Conservation (phyloP, 2,797 vertebrate genomes). For the Capromys pilorides region DNA sequence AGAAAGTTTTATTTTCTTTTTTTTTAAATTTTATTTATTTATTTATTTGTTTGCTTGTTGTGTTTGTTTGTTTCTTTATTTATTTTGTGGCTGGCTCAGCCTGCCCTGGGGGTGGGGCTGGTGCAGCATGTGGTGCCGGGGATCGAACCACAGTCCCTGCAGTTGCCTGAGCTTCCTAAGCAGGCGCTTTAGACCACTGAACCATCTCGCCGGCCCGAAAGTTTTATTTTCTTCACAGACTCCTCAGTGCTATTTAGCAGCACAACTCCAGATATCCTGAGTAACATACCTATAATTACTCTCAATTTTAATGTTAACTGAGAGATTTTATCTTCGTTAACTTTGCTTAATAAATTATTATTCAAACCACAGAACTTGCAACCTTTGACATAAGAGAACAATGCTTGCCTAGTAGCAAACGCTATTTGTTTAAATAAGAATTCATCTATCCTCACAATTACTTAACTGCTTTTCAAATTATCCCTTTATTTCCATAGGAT, state of each 20-base stretch:
- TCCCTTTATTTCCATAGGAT: neutral
- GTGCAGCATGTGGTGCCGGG: too few species aligned
- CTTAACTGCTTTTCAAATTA: neutral
- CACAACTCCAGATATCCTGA: neutral
- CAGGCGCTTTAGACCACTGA: too few species aligned
- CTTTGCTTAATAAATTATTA: neutral
- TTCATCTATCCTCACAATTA: neutral
- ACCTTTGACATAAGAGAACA: slow-evolving; percentile 1
- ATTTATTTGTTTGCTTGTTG: too few species aligned
- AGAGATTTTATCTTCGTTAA: neutral
- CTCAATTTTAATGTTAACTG: neutral
- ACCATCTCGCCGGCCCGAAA: too few species aligned
- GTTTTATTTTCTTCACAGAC: neutral
- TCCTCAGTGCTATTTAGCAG: neutral
- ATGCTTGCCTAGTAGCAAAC: neutral
- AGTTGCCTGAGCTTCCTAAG: too few species aligned
- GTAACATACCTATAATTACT: neutral
- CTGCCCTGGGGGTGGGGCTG: too few species aligned
- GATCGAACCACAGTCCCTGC: too few species aligned
- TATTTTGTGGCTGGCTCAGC: too few species aligned
- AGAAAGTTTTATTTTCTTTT: neutral
- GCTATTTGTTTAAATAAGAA: neutral
- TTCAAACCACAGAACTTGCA: neutral
- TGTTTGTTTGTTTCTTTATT: too few species aligned
- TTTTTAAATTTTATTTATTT: too few species aligned